Base-by-base conservation (phyloP, 2,888 invertebrate species). In the Cataglyphis albicans region DNA sequence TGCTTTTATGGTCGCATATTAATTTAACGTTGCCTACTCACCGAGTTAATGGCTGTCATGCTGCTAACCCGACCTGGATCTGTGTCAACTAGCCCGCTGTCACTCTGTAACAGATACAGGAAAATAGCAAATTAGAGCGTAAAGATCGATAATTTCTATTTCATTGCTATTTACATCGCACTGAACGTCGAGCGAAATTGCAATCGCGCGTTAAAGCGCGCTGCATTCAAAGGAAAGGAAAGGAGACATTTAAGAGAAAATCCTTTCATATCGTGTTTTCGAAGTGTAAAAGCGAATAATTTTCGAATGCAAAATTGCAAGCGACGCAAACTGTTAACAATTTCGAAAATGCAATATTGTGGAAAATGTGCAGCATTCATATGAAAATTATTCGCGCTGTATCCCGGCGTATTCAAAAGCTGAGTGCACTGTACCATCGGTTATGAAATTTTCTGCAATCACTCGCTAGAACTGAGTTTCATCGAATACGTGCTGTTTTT, bases 1-100 rank as follows among this genome's bases (percentile, higher is more conserved):
- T 68, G 78, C 78, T 80, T 80, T 80, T 80, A 78, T 85, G 86
- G 82, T 84, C 81, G 83, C 84, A 84, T 85, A 86, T 86, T 80
- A 80, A 80, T 72, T 80, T 80, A 72, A 88, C 86, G 63, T 52
- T 48, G 74, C 76, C 83, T 80, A 93, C 95, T 95, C 91, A 95
- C 95, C 94, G 95, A 94, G 93, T 95, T 95, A 92, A 95, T 95
- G 92, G 95, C 95, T 92, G 95, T 95, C 95, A 95, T 95, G 91
- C 92, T 94, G 93, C 92, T 93, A 93, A 93, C 91, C 92, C 93
- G 94, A 93, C 92, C 93, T 91, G 93, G 93, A 92, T 94, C 94
- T 92, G 93, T 91, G 91, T 93, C 93, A 93, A 93, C 94, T 95
- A 95, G 93, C 93, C 94, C 94, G 93, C 92, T 93, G 93, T 94